These are phyloP conservation scores for Percina caprodes DNA, from an alignment of 2,113 vertebrate species.

Conservation along the genomic window DNA sequence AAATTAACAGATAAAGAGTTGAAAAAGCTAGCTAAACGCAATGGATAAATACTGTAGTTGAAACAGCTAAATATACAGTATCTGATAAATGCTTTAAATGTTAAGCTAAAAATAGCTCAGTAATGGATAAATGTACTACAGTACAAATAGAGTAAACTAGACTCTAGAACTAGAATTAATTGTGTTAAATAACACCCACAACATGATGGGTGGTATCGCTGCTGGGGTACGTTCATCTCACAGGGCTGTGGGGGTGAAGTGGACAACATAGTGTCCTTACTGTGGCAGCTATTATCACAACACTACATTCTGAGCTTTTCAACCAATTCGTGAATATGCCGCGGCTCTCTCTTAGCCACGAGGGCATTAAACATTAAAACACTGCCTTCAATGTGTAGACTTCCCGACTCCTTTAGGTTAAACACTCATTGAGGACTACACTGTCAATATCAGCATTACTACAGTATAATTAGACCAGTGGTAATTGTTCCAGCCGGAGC, in stretches of 20 bases:
- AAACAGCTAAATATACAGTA: neutral
- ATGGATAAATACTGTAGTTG: neutral
- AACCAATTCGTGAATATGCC: neutral
- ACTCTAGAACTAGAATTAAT: neutral
- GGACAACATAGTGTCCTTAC: neutral
- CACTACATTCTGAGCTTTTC: neutral
- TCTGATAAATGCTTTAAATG: too few relatives aligned
- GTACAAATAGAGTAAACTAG: neutral
- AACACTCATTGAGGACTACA: conserved; percentile 29
- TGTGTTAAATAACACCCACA: neutral
- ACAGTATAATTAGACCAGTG: conserved; percentile 52
- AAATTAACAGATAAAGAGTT: neutral
- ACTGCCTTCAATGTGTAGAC: neutral
- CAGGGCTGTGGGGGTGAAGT: neutral
- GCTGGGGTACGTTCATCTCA: neutral
- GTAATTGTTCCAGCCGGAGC: conserved; percentile 33
- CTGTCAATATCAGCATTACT: conserved; percentile 45
- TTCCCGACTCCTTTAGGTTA: conserved; percentile 33
- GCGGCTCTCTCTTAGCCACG: neutral
- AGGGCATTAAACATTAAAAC: neutral
- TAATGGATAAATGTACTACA: neutral
- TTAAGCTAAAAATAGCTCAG: neutral
- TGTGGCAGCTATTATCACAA: neutral
- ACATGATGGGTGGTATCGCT: neutral
- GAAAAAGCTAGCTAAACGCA: neutral